Base-by-base conservation (phyloP, 2,113 vertebrate species). In the Bubalus kerabau region DNA sequence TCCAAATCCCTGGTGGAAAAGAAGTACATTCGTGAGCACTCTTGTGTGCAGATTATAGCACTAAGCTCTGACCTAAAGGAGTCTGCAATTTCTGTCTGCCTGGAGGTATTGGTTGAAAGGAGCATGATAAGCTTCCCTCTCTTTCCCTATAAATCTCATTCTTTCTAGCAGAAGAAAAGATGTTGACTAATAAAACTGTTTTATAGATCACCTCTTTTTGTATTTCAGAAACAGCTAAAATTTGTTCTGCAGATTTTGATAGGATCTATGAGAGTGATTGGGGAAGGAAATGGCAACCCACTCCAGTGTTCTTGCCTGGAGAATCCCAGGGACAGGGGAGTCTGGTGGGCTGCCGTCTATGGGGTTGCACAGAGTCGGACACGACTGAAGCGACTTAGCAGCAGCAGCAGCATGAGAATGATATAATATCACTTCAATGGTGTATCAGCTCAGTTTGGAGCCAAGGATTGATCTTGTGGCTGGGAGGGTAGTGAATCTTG, bases 31-130 rank as follows among this genome's bases (percentile, higher is more conserved):
- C 19, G 11, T 46, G 60, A 78, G 30, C 11, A 59, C 43, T 32
- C 48, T 48, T 30, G 24, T 57, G 8, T 95, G 24, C 23, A 88
- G 86, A 78, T 85, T 57, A 64, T 7, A 64, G n/a, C 23, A 67
- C 9, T 96, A 90, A 86, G 13, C 56, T 97, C 43, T 88, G 26
- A 43, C 46, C 74, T 96, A 46, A 95, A 95, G 82, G n/a, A 85
- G 23, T 91, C 56, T 87, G 60, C 11, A 40, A 43, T 48, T 94
- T 80, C 36, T 97, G 26, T 82, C 28, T 81, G 19, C 57, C 57
- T 60, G 40, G 3, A 9, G 14, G 19, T 83, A n/a, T 40, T 93
- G 12, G 50, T 59, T 96, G 60, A 91, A 91, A 93, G 2, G 16
- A 52, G n/a, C 97, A 87, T 78, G 71, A 87, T 80, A 78, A 91